Evolutionary conservation across 2,113 vertebrate genomes (phyloP).

Genomic region (Chitala chitala): DNA sequence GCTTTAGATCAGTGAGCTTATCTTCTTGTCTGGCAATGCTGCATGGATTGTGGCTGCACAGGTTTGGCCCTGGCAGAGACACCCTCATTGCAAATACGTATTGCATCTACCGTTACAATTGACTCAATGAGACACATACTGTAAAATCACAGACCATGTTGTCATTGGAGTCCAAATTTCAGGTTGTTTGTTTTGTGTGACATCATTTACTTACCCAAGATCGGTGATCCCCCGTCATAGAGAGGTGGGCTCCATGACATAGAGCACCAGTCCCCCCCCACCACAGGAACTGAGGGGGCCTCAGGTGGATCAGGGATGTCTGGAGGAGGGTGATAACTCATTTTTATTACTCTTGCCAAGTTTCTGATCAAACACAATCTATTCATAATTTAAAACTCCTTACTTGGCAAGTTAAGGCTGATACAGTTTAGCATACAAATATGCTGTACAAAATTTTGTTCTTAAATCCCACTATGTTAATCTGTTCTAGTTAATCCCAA

Average conservation of each 20-base stretch:
- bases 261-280: slow-evolving; percentile 94
- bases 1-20: too few relatives aligned
- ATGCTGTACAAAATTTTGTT: too few relatives aligned
- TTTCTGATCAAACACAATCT: too few relatives aligned
- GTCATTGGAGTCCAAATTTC: neutral
- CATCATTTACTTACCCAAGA: slow-evolving; percentile 69
- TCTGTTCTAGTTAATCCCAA: neutral
- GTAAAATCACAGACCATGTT: neutral
- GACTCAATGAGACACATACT: neutral
- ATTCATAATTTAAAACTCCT: too few relatives aligned
- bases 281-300: slow-evolving; percentile 75
- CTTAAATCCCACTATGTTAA: neutral
- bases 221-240: slow-evolving; percentile 86
- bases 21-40: too few relatives aligned
- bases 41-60: too few relatives aligned
- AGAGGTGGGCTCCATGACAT: slow-evolving; percentile 89
- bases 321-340: slow-evolving; percentile 39
- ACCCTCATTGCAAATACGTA: too few relatives aligned
- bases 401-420: too few relatives aligned
- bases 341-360: neutral
- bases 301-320: slow-evolving; percentile 90
- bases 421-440: too few relatives aligned
- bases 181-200: neutral
- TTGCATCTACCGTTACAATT: too few relatives aligned
- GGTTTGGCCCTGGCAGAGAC: too few relatives aligned